Evolutionary conservation across 2,888 invertebrate genomes (phyloP).

Genomic region (Periphyllus acericola): DNA sequence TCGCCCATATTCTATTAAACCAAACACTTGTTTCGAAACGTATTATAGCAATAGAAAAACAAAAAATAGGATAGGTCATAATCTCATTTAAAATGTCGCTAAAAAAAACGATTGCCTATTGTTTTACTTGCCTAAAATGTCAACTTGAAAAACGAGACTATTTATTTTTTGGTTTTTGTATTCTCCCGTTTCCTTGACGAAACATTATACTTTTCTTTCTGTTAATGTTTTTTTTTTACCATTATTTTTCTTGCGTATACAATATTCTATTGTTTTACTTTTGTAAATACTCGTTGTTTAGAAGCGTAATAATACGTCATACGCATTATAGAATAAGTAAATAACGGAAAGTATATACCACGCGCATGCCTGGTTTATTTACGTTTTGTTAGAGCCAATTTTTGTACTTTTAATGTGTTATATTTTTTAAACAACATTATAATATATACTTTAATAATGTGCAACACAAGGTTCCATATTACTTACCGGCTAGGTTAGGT

Average conservation of each 20-base stretch:
- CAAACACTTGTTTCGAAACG: constrained; percentile 19
- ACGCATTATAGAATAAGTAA: neutral
- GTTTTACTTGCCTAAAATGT: constrained; percentile 44
- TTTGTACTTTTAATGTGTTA: neutral
- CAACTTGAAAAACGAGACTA: neutral
- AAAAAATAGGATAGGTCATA: constrained; percentile 51
- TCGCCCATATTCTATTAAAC: constrained; percentile 46
- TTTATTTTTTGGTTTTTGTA: neutral
- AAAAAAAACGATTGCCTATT: constrained; percentile 53
- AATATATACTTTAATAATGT: neutral
- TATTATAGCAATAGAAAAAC: constrained; percentile 7
- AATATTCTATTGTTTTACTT: neutral
- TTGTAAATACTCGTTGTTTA: neutral
- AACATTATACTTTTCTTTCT: neutral
- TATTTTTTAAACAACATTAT: neutral
- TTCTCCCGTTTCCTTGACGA: neutral
- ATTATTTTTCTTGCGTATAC: neutral
- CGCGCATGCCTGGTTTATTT: neutral
- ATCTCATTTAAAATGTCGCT: constrained; percentile 46
- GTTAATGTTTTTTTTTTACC: neutral
- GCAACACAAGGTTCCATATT: neutral
- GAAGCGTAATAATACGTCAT: neutral
- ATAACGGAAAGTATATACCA: too few species aligned
- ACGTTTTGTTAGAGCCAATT: neutral
- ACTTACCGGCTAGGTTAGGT: neutral